A percentile compares a stretch with the other conserved stretches of the same genome.
Evolutionary conservation across 2,888 invertebrate species (phyloP).

Genomic region (Holacanthella duospinosa): DNA sequence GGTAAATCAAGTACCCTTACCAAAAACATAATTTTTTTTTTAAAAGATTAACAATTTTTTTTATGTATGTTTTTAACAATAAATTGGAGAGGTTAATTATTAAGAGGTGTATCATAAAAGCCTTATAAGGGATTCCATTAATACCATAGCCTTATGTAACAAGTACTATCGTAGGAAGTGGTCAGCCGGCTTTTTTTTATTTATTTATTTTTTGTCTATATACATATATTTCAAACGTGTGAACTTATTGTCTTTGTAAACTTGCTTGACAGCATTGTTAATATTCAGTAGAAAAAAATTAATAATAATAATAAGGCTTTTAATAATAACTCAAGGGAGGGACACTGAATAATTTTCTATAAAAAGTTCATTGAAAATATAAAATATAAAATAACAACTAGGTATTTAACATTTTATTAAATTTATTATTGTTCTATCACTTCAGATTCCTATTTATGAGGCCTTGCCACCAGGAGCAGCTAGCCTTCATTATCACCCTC

Average conservation of each 20-base stretch:
- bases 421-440: constrained; percentile 4
- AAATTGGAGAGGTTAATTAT: no score
- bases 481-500: constrained; percentile 12
- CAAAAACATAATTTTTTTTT: no score
- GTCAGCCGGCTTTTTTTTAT: no score
- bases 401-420: constrained; percentile 2
- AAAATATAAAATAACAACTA: not conserved
- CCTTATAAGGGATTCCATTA: no score
- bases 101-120: no score
- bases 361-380: not conserved
- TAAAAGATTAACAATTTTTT: no score
- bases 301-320: not conserved
- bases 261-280: constrained; percentile 2
- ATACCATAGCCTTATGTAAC: no score
- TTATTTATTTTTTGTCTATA: no score
- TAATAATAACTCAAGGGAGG: not conserved
- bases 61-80: no score
- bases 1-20: no score
- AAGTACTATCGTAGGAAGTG: no score
- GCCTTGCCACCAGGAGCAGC: constrained; percentile 26
- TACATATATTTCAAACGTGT: no score
- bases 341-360: not conserved
- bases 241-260: not conserved
- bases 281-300: not conserved
- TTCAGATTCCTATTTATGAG: constrained; percentile 32